phyloP scores from a whole-genome alignment of 2,113 vertebrate species.

The Scolopax mira region DNA sequence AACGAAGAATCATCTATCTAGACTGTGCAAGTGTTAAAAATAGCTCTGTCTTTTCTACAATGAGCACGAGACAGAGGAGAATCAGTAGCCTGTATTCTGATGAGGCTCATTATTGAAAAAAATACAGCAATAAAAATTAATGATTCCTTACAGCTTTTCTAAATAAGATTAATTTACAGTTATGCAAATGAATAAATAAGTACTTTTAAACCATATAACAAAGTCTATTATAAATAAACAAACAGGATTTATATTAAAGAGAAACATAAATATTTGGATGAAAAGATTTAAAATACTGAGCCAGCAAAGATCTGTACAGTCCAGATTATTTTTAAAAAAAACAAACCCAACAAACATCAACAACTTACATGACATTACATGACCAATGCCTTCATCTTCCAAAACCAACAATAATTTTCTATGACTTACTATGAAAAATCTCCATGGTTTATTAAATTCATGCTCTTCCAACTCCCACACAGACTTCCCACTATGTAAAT shows the following conservation, averaged over 20 bases:
- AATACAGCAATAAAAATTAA: slow-evolving; percentile 54
- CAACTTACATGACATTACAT: not conserved
- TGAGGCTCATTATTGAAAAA: slow-evolving; percentile 37
- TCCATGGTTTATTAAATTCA: not conserved
- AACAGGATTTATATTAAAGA: not conserved
- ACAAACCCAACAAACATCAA: not conserved
- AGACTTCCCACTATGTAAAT: not conserved
- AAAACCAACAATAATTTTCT: not conserved
- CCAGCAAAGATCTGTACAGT: not conserved
- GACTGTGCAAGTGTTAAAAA: slow-evolving; percentile 79
- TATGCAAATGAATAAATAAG: slow-evolving; percentile 16
- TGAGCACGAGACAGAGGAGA: slow-evolving; percentile 66
- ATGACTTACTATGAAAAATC: slow-evolving; percentile 32
- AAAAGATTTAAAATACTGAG: not conserved
- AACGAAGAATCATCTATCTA: slow-evolving; percentile 75
- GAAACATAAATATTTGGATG: not conserved
- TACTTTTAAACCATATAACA: not conserved
- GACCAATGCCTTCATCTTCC: not conserved
- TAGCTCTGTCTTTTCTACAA: slow-evolving; percentile 77
- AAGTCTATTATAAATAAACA: not conserved
- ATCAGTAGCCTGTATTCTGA: slow-evolving; percentile 69
- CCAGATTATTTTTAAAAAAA: not conserved
- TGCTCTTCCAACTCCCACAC: not conserved
- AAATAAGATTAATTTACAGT: slow-evolving; percentile 51
- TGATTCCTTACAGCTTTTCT: slow-evolving; percentile 41